Conservation (phyloP, 2,113 vertebrate genomes). For the Myodes glareolus region DNA sequence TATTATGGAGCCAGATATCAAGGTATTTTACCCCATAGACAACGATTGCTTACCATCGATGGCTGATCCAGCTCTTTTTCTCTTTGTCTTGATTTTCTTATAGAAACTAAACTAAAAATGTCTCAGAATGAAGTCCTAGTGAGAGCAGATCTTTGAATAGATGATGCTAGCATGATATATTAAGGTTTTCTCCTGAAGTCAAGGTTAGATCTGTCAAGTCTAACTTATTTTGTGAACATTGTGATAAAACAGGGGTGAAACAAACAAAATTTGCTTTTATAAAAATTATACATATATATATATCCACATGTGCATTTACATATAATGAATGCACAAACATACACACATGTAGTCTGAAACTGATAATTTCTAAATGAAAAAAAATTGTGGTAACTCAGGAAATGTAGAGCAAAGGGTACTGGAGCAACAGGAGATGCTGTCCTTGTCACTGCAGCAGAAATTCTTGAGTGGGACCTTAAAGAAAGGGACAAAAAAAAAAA, state of each 20-base stretch:
- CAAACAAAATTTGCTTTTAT: background rate
- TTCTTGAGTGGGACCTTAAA: background rate
- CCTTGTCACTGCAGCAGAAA: background rate
- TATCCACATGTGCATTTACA: background rate
- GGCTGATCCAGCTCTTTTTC: background rate
- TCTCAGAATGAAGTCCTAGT: conserved; percentile 16
- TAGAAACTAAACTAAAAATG: background rate
- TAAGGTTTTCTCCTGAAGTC: background rate
- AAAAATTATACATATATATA: background rate
- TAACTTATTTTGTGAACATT: background rate
- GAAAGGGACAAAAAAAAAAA: background rate
- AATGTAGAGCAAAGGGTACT: background rate
- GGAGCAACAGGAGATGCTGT: background rate
- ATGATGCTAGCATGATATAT: conserved; percentile 3
- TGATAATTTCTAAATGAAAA: conserved; percentile 4
- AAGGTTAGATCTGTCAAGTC: background rate
- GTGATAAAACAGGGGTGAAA: background rate
- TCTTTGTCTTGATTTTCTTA: background rate
- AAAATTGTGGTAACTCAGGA: background rate
- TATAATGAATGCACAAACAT: background rate
- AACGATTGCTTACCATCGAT: background rate
- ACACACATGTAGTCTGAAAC: background rate
- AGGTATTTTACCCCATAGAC: background rate
- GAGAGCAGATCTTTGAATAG: background rate
- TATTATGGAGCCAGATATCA: background rate